Conservation (phyloP, 2,113 vertebrate genomes). For the Melanotaenia duboulayi region DNA sequence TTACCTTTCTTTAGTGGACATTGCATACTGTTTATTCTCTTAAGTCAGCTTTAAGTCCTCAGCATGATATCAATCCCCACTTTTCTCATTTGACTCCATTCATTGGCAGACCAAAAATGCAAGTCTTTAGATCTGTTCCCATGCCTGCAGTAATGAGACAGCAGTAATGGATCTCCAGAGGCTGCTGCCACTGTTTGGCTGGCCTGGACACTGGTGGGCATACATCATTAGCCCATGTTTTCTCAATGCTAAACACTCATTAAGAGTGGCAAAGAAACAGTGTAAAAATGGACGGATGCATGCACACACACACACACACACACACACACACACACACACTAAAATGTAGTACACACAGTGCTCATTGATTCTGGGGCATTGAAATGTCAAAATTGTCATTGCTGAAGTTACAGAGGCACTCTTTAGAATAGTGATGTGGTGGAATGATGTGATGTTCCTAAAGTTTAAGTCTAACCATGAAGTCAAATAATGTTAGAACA, state of each 20-base stretch:
- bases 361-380: slow-evolving; percentile 31
- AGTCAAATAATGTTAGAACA: slow-evolving; percentile 12
- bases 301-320: slow-evolving; percentile 3
- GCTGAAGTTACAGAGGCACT: slow-evolving; percentile 35
- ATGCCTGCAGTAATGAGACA: slow-evolving; percentile 62
- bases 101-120: slow-evolving; percentile 6
- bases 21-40: neutral
- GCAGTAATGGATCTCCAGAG: slow-evolving; percentile 57
- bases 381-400: slow-evolving; percentile 57
- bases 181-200: slow-evolving; percentile 27
- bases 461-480: slow-evolving; percentile 6
- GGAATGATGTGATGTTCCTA: slow-evolving; percentile 16
- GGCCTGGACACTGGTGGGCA: slow-evolving; percentile 49
- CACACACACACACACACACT: neutral
- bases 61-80: neutral
- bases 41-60: neutral
- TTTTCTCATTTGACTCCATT: slow-evolving; percentile 24
- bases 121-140: slow-evolving; percentile 37
- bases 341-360: slow-evolving; percentile 32
- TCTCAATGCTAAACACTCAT: slow-evolving; percentile 64
- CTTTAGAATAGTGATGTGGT: slow-evolving; percentile 41
- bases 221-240: slow-evolving; percentile 68
- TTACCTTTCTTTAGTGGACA: neutral
- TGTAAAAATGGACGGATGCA: neutral
- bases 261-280: slow-evolving; percentile 44